These are phyloP conservation scores for Cenopis cana DNA, from an alignment of 2,888 invertebrate species.

Conservation along the genomic window DNA sequence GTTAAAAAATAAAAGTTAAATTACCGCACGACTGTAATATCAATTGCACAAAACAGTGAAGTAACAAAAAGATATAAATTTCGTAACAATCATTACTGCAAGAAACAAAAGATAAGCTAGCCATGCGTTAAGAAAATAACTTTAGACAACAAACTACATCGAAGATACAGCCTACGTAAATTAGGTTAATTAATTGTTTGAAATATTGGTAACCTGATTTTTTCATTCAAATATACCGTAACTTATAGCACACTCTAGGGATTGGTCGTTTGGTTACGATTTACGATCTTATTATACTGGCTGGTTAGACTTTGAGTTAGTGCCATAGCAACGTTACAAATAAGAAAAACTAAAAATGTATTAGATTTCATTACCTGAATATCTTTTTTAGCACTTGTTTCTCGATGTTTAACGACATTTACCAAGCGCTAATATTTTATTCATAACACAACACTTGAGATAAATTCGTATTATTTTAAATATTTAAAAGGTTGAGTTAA, in stretches of 20 bases:
- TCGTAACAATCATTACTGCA: slow-evolving; percentile 41
- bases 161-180: background rate
- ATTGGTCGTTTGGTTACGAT: slow-evolving; percentile 2
- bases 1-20: slow-evolving; percentile 14
- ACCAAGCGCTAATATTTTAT: slow-evolving; percentile 31
- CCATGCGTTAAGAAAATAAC: slow-evolving; percentile 25
- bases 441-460: slow-evolving; percentile 22
- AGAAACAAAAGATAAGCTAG: slow-evolving; percentile 40
- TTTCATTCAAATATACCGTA: slow-evolving; percentile 20
- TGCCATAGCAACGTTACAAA: background rate
- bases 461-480: slow-evolving; percentile 5
- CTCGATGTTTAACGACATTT: slow-evolving; percentile 38
- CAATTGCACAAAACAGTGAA: slow-evolving; percentile 39
- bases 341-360: background rate
- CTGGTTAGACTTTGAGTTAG: background rate
- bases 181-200: slow-evolving; percentile 9
- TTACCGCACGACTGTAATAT: slow-evolving; percentile 13
- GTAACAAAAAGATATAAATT: slow-evolving; percentile 41
- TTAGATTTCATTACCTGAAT: slow-evolving; percentile 26
- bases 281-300: slow-evolving; percentile 14
- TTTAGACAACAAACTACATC: background rate
- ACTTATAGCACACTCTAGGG: slow-evolving; percentile 2
- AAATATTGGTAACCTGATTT: slow-evolving; percentile 19
- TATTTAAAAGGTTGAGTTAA: background rate
- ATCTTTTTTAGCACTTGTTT: slow-evolving; percentile 26